These are phyloP conservation scores for Macroramphosus scolopax DNA, from an alignment of 2,797 vertebrate species.

Conservation along the genomic window DNA sequence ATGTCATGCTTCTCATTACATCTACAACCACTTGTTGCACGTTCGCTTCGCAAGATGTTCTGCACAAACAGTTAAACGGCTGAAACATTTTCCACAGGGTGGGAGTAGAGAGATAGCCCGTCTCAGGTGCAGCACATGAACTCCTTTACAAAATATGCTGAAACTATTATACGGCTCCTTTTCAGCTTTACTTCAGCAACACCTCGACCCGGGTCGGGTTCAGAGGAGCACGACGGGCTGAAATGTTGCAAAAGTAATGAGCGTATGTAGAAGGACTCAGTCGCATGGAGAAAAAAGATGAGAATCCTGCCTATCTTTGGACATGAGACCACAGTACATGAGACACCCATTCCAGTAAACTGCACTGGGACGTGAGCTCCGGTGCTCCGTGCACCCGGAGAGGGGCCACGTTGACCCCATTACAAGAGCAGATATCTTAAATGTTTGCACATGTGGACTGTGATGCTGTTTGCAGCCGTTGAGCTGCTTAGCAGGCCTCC, in stretches of 20 bases:
- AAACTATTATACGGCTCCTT: slow-evolving; percentile 23
- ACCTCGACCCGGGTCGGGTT: neutral
- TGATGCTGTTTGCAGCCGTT: slow-evolving; percentile 72
- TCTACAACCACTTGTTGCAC: neutral
- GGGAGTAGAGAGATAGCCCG: slow-evolving; percentile 45
- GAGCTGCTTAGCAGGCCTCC: slow-evolving; percentile 71
- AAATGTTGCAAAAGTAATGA: slow-evolving; percentile 1
- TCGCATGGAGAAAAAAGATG: neutral
- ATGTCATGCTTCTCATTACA: too few relatives aligned
- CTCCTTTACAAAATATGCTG: slow-evolving; percentile 13
- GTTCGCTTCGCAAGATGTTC: neutral
- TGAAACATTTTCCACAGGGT: slow-evolving; percentile 47
- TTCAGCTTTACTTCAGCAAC: slow-evolving; percentile 3
- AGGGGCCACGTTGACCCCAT: slow-evolving; percentile 71
- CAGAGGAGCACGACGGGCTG: neutral
- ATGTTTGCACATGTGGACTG: slow-evolving; percentile 79
- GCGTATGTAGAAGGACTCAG: neutral
- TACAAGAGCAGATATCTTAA: slow-evolving; percentile 75
- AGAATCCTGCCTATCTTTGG: slow-evolving; percentile 34
- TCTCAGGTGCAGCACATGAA: slow-evolving; percentile 37
- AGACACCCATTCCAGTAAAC: slow-evolving; percentile 52
- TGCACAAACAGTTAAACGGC: neutral
- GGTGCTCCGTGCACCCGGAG: slow-evolving; percentile 53
- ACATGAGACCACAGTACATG: slow-evolving; percentile 23
- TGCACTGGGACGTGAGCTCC: slow-evolving; percentile 48